A percentile compares a stretch with the other conserved stretches of the same genome.
phyloP scores from a whole-genome alignment of 1,140 invertebrate species.

The Eulimnadia texana region DNA sequence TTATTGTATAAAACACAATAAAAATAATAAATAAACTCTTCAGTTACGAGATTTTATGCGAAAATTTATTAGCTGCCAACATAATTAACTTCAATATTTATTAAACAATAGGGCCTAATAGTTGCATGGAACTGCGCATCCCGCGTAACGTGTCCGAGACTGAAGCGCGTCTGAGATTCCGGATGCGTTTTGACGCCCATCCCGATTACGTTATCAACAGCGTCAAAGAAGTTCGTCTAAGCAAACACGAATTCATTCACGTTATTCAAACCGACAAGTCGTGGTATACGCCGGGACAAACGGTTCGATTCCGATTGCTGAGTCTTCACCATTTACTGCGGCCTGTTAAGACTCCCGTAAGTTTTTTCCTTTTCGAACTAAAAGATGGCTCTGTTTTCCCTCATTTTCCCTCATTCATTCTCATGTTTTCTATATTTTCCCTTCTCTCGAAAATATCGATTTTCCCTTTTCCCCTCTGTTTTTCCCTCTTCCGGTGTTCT shows the following conservation, averaged over 20 bases:
- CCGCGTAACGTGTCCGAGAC: slow-evolving; percentile 26
- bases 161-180: slow-evolving; percentile 32
- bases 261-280: slow-evolving; percentile 37
- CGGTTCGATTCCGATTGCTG: slow-evolving; percentile 38
- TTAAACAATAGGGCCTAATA: slow-evolving; percentile 25
- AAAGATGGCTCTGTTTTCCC: no score
- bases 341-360: slow-evolving; percentile 32
- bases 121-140: slow-evolving; percentile 30
- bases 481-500: no score
- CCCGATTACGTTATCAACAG: slow-evolving; percentile 34
- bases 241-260: slow-evolving; percentile 37
- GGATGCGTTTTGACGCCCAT: slow-evolving; percentile 35
- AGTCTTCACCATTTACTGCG: slow-evolving; percentile 35
- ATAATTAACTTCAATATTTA: no score
- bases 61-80: no score
- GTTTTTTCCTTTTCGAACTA: slow-evolving; percentile 20
- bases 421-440: background rate
- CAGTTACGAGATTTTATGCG: no score
- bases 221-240: slow-evolving; percentile 28
- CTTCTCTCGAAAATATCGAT: background rate
- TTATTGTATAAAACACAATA: no score
- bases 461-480: background rate
- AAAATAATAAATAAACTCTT: no score
- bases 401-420: no score
- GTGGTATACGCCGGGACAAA: slow-evolving; percentile 46